Evolutionary conservation across 2,113 vertebrate species (phyloP).

Genomic region (Hepsetus odoe): DNA sequence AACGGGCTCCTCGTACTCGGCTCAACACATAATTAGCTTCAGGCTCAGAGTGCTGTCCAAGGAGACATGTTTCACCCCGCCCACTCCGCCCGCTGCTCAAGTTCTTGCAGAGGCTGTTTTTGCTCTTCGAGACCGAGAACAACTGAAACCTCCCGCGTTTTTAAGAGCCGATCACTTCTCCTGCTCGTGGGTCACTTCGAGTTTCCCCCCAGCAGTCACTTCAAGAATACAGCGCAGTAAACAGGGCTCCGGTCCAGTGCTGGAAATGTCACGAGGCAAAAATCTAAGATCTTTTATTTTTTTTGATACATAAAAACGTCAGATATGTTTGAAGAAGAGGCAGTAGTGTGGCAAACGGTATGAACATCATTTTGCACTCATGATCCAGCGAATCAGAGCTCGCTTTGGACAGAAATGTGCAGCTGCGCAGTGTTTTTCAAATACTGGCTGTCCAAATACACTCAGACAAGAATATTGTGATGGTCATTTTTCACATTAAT

Average conservation of each 20-base stretch:
- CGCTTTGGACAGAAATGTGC: too few relatives aligned
- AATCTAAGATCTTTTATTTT: too few relatives aligned
- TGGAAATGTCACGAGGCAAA: background rate
- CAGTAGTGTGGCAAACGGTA: too few relatives aligned
- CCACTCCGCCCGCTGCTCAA: constrained; percentile 31
- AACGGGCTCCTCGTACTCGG: background rate
- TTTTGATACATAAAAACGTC: too few relatives aligned
- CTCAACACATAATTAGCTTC: constrained; percentile 33
- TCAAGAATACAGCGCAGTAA: background rate
- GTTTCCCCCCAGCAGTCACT: background rate
- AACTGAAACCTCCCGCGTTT: background rate
- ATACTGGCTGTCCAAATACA: too few relatives aligned
- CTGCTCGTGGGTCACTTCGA: background rate
- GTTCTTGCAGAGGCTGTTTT: background rate
- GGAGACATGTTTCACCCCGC: constrained; percentile 53
- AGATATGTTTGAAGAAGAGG: too few relatives aligned
- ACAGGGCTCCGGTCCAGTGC: background rate
- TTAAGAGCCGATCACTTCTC: background rate
- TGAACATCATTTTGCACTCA: too few relatives aligned
- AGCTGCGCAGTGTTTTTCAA: too few relatives aligned
- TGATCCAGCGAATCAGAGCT: too few relatives aligned
- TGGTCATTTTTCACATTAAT: too few relatives aligned
- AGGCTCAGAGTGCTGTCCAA: constrained; percentile 22
- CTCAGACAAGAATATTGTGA: too few relatives aligned
- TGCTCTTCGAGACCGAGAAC: background rate